Percentiles rank a stretch among this genome's conserved stretches.
phyloP scores from a whole-genome alignment of 1,140 invertebrate species.

The Forficula auricularia region DNA sequence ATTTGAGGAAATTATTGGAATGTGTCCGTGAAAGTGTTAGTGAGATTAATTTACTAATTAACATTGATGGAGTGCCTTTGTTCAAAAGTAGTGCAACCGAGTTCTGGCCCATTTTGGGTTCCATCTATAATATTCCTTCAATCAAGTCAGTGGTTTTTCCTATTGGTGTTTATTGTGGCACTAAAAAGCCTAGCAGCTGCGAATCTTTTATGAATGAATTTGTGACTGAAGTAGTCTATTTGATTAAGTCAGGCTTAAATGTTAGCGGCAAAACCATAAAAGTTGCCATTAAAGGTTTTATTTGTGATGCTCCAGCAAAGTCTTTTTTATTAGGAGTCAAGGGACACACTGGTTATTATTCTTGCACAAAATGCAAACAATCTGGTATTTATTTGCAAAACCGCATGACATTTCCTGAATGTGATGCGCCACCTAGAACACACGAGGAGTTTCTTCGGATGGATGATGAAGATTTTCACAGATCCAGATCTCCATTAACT shows the following conservation, averaged over 20 bases:
- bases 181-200: constrained; percentile 11
- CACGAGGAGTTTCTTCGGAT: constrained; percentile 14
- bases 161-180: constrained; percentile 15
- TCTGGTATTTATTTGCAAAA: constrained; percentile 14
- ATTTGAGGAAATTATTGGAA: neutral
- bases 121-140: constrained; percentile 5
- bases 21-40: neutral
- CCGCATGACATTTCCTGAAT: constrained; percentile 14
- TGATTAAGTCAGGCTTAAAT: constrained; percentile 10
- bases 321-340: constrained; percentile 15
- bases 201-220: constrained; percentile 15
- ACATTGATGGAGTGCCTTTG: constrained; percentile 16
- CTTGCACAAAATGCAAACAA: constrained; percentile 17
- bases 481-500: constrained; percentile 16
- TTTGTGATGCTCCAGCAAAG: constrained; percentile 18
- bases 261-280: constrained; percentile 6
- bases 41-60: constrained; percentile 7
- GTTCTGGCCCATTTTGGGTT: constrained; percentile 16
- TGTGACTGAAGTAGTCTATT: constrained; percentile 10
- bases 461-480: constrained; percentile 22
- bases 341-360: constrained; percentile 14
- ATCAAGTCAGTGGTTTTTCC: constrained; percentile 7
- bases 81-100: constrained; percentile 11
- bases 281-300: constrained; percentile 13
- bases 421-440: constrained; percentile 13